Percentiles rank a stretch among this genome's conserved stretches.
Evolutionary conservation across 2,113 vertebrate genomes (phyloP).

Genomic region (Puntigrus tetrazona): DNA sequence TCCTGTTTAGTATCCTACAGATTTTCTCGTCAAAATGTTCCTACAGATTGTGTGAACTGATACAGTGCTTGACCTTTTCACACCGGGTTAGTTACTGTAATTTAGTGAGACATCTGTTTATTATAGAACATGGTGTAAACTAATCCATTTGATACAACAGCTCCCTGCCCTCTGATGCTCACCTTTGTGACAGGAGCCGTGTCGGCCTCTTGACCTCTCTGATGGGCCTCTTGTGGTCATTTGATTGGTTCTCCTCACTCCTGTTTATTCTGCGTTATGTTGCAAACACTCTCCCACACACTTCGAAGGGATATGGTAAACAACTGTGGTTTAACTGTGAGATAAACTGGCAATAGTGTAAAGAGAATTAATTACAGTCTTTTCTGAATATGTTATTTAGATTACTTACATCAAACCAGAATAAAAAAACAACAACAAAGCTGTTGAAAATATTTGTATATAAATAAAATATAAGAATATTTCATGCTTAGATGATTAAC

Average conservation of each 20-base stretch:
- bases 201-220: background rate
- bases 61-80: background rate
- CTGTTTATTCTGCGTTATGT: background rate
- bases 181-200: background rate
- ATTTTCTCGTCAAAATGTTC: background rate
- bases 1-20: too few species aligned
- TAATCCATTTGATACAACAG: background rate
- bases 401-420: background rate
- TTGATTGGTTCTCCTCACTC: background rate
- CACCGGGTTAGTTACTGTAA: background rate
- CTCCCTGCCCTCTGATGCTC: background rate
- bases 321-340: background rate
- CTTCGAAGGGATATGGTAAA: background rate
- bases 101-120: background rate
- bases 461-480: background rate
- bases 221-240: conserved; percentile 1
- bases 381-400: background rate
- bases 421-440: background rate
- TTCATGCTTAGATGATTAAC: background rate
- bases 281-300: background rate
- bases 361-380: background rate
- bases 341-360: background rate
- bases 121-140: background rate
- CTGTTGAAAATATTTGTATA: background rate
- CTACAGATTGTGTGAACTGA: background rate